Evolutionary conservation across 2,888 invertebrate species (phyloP), one percentile per base, ranked within the genome.

Genomic region (Drosophila peninsularis): DNA sequence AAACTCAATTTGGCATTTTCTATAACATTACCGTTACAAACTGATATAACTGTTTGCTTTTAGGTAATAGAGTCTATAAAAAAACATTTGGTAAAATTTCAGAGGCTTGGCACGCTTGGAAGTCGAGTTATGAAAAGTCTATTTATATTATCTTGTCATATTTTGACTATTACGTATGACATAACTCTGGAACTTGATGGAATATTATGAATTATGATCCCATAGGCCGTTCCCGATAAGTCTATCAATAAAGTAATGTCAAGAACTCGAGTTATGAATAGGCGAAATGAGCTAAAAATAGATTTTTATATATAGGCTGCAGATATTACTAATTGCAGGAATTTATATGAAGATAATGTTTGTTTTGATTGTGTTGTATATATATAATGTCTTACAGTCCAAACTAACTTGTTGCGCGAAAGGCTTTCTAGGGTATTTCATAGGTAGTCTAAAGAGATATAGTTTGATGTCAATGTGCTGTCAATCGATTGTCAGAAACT

Each of bases 241-340:
- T 47, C 24, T 11, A 55, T 39, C 45, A 24, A 3, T 2, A 7
- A n/a, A 3, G 0, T 1, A 14, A 6, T 41, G 52, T 49, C 53
- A 7, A 21, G 5, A 64, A 49, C 17, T 56, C 53, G 65, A 65
- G 65, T 57, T 71, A 61, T 64, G 34, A 49, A 71, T 64, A 27
- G 56, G 14, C 30, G 36, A 21, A 9, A 10, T 1, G 0, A 5
- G n/a, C 3, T 34, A 5, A 24, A 32, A 17, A 27, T 37, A 53
- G n/a, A 13, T 34, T 14, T 37, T 17, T 32, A 32, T 47, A 6
- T 32, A 32, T 47, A 32, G 47, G 19, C 30, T 17, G 17, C 4
- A 19, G 17, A 47, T 27, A 47, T 47, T 6, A 7, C 13, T 17
- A 13, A 17, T 1, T 45, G 44, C 7, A 27, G 4, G 4, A 27